Conservation (phyloP, 2,797 vertebrate species). For the Myripristis murdjan region DNA sequence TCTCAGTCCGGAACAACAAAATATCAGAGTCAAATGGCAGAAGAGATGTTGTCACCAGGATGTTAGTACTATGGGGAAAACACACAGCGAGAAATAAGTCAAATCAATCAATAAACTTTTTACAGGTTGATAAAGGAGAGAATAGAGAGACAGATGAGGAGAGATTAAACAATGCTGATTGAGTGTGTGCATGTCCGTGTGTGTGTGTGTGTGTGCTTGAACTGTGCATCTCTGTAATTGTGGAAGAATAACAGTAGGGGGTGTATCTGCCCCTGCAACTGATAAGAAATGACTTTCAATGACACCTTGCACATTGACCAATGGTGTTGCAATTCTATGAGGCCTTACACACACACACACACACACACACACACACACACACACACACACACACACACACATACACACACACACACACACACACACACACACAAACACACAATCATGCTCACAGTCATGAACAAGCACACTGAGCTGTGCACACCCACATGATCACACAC, state of each 20-base stretch:
- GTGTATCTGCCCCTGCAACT: slow-evolving; percentile 32
- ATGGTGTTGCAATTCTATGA: not conserved
- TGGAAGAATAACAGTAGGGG: slow-evolving; percentile 42
- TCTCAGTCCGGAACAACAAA: slow-evolving; percentile 57
- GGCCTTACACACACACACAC: slow-evolving; percentile 14
- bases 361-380: slow-evolving; percentile 6
- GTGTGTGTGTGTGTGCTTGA: slow-evolving; percentile 1
- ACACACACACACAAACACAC: no score
- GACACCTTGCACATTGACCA: slow-evolving; percentile 46
- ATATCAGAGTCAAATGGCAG: slow-evolving; percentile 55
- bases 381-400: no score
- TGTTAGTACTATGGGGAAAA: slow-evolving; percentile 49
- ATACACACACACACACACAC: slow-evolving; percentile 7
- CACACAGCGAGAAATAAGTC: slow-evolving; percentile 56
- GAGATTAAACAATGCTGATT: slow-evolving; percentile 24
- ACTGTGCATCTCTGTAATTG: not conserved
- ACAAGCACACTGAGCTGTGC: no score
- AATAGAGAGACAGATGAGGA: slow-evolving; percentile 14
- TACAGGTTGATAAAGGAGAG: slow-evolving; percentile 65
- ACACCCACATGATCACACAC: no score
- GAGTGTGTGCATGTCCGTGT: slow-evolving; percentile 3
- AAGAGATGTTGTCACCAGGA: slow-evolving; percentile 37
- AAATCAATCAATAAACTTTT: slow-evolving; percentile 60
- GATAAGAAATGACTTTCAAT: slow-evolving; percentile 58
- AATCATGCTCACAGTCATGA: no score